phyloP scores from a whole-genome alignment of 2,888 invertebrate genomes.

The Candidula unifasciata region DNA sequence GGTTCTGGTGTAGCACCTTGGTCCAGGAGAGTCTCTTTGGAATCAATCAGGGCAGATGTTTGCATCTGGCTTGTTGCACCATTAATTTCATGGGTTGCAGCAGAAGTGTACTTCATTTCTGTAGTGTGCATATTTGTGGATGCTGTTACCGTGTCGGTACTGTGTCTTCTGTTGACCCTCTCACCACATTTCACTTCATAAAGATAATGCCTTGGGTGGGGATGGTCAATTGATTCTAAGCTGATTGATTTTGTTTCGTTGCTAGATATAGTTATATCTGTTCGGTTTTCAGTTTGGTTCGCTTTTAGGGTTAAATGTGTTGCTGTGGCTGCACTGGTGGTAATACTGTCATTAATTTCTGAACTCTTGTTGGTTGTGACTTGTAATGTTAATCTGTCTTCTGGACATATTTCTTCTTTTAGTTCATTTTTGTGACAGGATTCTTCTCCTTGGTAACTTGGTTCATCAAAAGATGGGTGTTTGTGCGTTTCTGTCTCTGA shows the following conservation, averaged over 20 bases:
- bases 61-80: neutral
- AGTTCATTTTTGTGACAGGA: neutral
- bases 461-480: neutral
- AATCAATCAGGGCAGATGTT: neutral
- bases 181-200: neutral
- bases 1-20: neutral
- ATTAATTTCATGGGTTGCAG: neutral
- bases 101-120: too few relatives aligned
- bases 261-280: neutral
- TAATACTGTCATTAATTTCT: neutral
- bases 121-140: neutral
- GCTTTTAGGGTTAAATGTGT: neutral
- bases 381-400: neutral
- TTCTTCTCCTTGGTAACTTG: neutral
- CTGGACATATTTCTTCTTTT: neutral
- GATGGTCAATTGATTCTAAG: neutral
- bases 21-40: neutral
- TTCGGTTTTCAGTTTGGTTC: neutral
- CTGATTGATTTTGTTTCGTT: neutral
- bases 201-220: neutral
- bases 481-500: neutral
- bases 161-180: conserved; percentile 32
- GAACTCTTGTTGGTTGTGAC: neutral
- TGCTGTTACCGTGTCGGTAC: neutral
- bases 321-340: conserved; percentile 2